Evolutionary conservation across 1,140 invertebrate genomes (phyloP), one percentile per base, ranked within the genome.

Genomic region (Diorhabda elongata): DNA sequence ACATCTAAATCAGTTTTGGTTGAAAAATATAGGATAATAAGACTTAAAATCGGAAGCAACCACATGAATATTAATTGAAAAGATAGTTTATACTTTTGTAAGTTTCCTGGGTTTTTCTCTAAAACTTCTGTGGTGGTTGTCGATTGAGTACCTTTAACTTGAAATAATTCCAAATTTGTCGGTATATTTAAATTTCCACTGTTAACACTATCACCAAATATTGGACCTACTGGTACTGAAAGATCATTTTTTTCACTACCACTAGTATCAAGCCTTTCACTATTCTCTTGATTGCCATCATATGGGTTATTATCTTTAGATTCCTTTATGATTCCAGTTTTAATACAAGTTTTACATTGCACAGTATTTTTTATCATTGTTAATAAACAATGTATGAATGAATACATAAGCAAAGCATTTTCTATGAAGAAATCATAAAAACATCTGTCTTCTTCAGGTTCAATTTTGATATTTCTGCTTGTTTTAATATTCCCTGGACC

Each of bases 391-490:
- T 73, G 68, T 11, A 73, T 5, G 63, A 68, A 73, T n/a, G 71
- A 73, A 44, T 70, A 73, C 2, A 73, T 42, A 61, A 73, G 45
- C 58, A 73, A 70, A 42, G 71, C 63, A 70, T 73, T 70, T 58
- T 70, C 52, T 42, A 73, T 65, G 26, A 73, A 73, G 45, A 65
- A 62, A 26, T 67, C 59, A 7, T 68, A 59, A 44, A 64, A 64
- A 61, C 71, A 73, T 26, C 26, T 42, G 41, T 58, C 43, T 3
- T 45, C 62, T 56, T 58, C 60, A 7, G 41, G 56, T 58, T 64
- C 63, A 42, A 47, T 42, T 61, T 67, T 69, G 26, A 70, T 68
- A 5, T 66, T 44, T 52, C 58, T 61, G n/a, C 8, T 62, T 11
- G 47, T 62, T 44, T 44, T 66, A n/a, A 59, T 45, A 6, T 60